Base-by-base conservation (phyloP, 2,888 invertebrate genomes). In the Nymphalis c-album region DNA sequence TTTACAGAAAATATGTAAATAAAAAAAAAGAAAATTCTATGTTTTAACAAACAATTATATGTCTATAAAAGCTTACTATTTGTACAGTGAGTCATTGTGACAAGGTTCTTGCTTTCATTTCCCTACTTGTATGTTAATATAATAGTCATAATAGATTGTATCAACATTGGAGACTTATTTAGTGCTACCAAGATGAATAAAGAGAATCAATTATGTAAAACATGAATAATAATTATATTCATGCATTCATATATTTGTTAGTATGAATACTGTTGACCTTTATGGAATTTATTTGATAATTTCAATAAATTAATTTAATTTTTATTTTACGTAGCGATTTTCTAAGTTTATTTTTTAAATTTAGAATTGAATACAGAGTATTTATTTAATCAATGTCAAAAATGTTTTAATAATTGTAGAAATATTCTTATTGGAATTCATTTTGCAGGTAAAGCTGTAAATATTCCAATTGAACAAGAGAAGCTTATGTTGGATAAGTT, bases 401-500 rank as follows among this genome's bases (percentile, higher is more conserved):
- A 40, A 40, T 40, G 1, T 13, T 40, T 40, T 40, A 40, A 26
- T 17, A 13, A 31, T 35, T 22, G 16, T 10, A 16, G 7, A 20
- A 20, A 57, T 16, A 18, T 50, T 31, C n/a, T 66, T 63, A 50
- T 20, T 18, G 26, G 2, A 20, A 48, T 47, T 51, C 18, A 63
- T 63, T 10, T 72, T 72, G 60, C 80, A 93, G 93, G 93, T 75
- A 95, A 95, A 83, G 95, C 98, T n/a, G 99, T 99, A 20, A 95
- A 95, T 79, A 96, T 99, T 81, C 96, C 98, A 22, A 91, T 95
- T 26, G 96, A 97, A 64, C 95, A 97, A 84, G 97, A 98, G 83
- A 95, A 95, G 68, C 87, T 96, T 67, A 97, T 98, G 94, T 96
- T 98, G 89, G 98, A 98, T 80, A 97, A 97, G 85, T 99, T 99